Evolutionary conservation across 2,888 invertebrate species (phyloP).

Genomic region (Adineta ricciae): DNA sequence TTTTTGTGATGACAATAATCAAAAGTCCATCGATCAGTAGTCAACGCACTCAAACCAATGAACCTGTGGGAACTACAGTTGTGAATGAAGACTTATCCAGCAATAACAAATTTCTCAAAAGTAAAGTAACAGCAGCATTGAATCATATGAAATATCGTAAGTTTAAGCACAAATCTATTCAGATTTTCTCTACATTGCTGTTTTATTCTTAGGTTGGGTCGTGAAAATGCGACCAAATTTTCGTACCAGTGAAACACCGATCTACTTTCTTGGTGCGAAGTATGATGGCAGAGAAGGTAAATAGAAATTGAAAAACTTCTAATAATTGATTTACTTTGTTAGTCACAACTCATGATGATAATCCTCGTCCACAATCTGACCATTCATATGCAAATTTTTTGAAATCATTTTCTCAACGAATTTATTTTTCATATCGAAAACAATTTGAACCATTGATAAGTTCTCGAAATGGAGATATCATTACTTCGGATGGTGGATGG

Average conservation of each 20-base stretch:
- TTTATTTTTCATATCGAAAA: conserved; percentile 33
- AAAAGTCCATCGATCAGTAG: neutral
- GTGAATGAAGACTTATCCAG: neutral
- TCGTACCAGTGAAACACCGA: conserved; percentile 4
- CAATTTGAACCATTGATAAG: conserved; percentile 26
- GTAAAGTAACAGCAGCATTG: conserved; percentile 8
- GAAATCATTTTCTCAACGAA: conserved; percentile 22
- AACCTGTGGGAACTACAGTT: neutral
- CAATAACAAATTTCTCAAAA: conserved; percentile 10
- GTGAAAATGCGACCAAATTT: conserved; percentile 3
- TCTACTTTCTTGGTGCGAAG: neutral
- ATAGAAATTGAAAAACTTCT: neutral
- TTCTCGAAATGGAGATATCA: conserved; percentile 20
- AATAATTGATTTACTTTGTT: too few species aligned
- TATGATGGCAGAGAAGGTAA: conserved; percentile 5
- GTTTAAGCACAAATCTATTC: too few species aligned
- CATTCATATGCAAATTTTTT: neutral
- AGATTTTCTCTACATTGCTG: too few species aligned
- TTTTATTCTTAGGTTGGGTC: neutral
- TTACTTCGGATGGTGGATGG: conserved; percentile 32
- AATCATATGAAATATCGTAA: conserved; percentile 22
- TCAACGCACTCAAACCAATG: neutral
- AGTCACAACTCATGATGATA: neutral
- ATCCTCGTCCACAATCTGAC: neutral
- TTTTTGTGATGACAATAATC: conserved; percentile 1